Evolutionary conservation across 2,888 invertebrate species (phyloP), one percentile per base, ranked within the genome.

Genomic region (Drosophila conformis): DNA sequence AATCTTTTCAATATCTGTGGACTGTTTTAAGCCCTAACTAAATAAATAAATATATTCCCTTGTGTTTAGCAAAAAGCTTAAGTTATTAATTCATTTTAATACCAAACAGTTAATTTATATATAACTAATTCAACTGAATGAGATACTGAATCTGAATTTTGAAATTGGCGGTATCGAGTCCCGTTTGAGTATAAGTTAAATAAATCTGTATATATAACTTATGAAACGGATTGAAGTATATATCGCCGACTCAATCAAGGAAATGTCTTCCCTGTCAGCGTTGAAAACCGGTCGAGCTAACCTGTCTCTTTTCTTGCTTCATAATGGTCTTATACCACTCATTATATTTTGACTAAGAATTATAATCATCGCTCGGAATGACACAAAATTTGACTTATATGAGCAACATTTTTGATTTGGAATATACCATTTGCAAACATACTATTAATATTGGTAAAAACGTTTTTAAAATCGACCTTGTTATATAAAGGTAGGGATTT

Each of bases 281-380:
- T 5, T 0, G 10, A 21, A 11, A n/a, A 1, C 4, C 2, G 0
- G 11, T 21, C 11, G 2, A 42, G 1, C 11, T 11, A n/a, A 40
- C 10, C 21, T 13, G 7, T 21, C 1, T 21, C 3, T 4, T 0
- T 42, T 13, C 1, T 4, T 21, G 21, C 21, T 7, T 7, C 13
- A 15, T 7, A 15, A 15, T 8, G 1, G 4, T 8, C 13, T 46
- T 13, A 46, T 7, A 0, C 7, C 13, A 46, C 1, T 21, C 4
- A 21, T 7, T 46, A 25, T 46, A 15, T 46, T 25, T 8, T 0
- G 4, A 15, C 13, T 15, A 21, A 21, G 7, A 25, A 15, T 13
- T 46, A 46, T 7, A 21, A 7, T 21, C 2, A 21, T 7, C 2
- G 7, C 13, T 15, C 46, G 21, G 2, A 46, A 46, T 21, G 0